Conservation (phyloP, 2,888 invertebrate species). For the Xylocampa areola region DNA sequence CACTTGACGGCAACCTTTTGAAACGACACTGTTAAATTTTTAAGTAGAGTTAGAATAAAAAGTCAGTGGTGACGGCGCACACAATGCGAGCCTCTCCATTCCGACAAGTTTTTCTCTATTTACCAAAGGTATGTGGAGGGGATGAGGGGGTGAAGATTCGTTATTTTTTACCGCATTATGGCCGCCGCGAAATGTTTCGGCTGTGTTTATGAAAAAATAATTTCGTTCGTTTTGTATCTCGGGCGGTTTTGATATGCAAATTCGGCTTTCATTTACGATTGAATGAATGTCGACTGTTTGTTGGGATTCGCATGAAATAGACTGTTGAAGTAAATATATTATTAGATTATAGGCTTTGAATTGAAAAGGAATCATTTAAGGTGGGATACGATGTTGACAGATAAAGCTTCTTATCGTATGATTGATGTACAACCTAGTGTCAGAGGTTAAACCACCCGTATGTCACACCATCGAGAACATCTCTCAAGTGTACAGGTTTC, state of each 20-base stretch:
- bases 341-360: too few relatives aligned
- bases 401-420: too few relatives aligned
- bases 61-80: conserved; percentile 44
- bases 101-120: conserved; percentile 53
- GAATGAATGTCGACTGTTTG: conserved; percentile 38
- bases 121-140: conserved; percentile 47
- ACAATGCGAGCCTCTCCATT: conserved; percentile 48
- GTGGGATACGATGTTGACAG: too few relatives aligned
- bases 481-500: too few relatives aligned
- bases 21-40: conserved; percentile 59
- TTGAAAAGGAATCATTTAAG: too few relatives aligned
- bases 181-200: conserved; percentile 47
- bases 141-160: conserved; percentile 49
- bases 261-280: conserved; percentile 43
- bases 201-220: conserved; percentile 46
- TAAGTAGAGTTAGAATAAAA: conserved; percentile 60
- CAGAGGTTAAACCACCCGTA: too few relatives aligned
- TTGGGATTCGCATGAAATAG: conserved; percentile 3
- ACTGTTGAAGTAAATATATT: neutral
- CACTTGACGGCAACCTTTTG: conserved; percentile 55
- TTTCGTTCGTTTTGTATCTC: conserved; percentile 39
- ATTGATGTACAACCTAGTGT: too few relatives aligned
- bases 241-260: conserved; percentile 39
- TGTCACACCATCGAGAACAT: too few relatives aligned
- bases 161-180: conserved; percentile 58